Percentiles rank a stretch among this genome's conserved stretches.
Conservation (phyloP, 1,140 invertebrate genomes). For the Carposina sasakii region DNA sequence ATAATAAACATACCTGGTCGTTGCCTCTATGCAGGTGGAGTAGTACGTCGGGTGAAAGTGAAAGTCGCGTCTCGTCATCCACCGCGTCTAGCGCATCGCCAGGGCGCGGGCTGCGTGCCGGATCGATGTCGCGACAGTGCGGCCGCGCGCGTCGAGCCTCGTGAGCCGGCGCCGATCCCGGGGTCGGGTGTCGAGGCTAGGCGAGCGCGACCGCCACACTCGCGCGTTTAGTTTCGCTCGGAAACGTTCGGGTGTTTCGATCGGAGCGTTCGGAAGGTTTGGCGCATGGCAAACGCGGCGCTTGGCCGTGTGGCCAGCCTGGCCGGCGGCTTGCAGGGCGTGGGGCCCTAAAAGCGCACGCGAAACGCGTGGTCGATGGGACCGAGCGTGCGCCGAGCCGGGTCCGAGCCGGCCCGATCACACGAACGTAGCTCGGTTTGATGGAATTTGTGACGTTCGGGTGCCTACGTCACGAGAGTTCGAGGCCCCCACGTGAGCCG, state of each 20-base stretch:
- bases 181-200: slow-evolving; percentile 32
- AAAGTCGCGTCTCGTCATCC: slow-evolving; percentile 30
- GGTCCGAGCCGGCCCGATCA: too few relatives aligned
- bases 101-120: slow-evolving; percentile 30
- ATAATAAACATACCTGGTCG: slow-evolving; percentile 31
- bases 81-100: slow-evolving; percentile 50
- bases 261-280: slow-evolving; percentile 38
- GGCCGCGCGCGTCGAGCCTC: slow-evolving; percentile 29
- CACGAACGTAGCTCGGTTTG: too few relatives aligned
- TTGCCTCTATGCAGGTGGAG: slow-evolving; percentile 27
- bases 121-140: slow-evolving; percentile 38
- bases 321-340: background rate
- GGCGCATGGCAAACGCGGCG: slow-evolving; percentile 51
- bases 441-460: too few relatives aligned
- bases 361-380: too few relatives aligned
- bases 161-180: slow-evolving; percentile 31
- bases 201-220: slow-evolving; percentile 52
- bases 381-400: too few relatives aligned
- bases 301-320: slow-evolving; percentile 12
- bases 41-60: slow-evolving; percentile 23
- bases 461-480: too few relatives aligned
- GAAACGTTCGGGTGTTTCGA: slow-evolving; percentile 46
- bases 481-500: too few relatives aligned
- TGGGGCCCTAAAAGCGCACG: too few relatives aligned
- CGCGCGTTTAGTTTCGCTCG: slow-evolving; percentile 53